A percentile compares a stretch with the other conserved stretches of the same genome.
These are phyloP conservation scores for Ochotona curzoniae DNA, from an alignment of 2,113 vertebrate genomes.

Conservation along the genomic window DNA sequence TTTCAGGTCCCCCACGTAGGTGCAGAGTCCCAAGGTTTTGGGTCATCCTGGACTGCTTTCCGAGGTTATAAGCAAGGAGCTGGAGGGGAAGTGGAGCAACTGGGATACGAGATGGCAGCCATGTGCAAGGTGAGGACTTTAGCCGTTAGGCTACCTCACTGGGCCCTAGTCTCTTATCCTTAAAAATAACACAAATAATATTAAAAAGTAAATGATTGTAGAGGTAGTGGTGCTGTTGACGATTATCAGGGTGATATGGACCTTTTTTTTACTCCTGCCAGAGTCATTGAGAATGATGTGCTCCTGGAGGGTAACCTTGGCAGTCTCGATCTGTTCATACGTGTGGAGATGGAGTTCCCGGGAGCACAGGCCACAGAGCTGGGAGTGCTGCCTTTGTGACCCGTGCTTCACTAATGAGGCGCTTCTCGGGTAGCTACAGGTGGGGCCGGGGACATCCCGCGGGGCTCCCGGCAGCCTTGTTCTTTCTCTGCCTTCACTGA, in stretches of 20 bases:
- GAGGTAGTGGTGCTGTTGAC: background rate
- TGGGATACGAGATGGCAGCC: no score
- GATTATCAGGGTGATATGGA: background rate
- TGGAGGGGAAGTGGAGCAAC: no score
- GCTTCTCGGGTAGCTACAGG: background rate
- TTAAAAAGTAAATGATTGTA: background rate
- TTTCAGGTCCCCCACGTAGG: no score
- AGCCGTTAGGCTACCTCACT: no score
- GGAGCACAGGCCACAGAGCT: background rate
- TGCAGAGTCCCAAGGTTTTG: no score
- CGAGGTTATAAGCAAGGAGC: no score
- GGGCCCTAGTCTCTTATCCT: no score
- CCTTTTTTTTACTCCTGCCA: background rate
- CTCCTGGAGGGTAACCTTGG: slow-evolving; percentile 17
- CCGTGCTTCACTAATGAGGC: background rate
- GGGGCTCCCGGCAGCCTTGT: background rate
- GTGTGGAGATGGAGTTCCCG: background rate
- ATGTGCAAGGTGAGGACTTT: no score
- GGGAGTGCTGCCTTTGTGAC: background rate
- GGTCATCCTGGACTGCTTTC: no score
- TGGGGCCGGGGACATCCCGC: no score
- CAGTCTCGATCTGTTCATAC: background rate
- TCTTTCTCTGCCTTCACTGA: background rate
- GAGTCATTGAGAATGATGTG: background rate
- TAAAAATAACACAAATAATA: background rate